phyloP scores from a whole-genome alignment of 2,888 invertebrate genomes.

The Odontocolon sp. region DNA sequence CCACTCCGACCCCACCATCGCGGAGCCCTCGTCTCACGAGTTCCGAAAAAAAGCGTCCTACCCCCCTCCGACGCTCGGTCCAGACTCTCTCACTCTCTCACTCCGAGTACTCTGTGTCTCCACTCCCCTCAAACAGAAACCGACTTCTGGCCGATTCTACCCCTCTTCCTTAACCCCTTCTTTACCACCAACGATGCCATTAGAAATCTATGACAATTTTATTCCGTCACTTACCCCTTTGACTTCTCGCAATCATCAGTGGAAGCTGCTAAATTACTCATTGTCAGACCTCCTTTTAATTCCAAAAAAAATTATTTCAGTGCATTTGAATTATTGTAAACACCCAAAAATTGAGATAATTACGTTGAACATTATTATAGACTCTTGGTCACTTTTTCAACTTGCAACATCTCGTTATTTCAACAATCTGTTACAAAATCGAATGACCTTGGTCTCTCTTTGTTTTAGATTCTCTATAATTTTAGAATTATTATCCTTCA shows the following conservation, averaged over 20 bases:
- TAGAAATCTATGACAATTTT: conserved; percentile 49
- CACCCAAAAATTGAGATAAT: no score
- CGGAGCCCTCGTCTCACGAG: conserved; percentile 28
- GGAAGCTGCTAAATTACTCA: background rate
- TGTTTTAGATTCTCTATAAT: no score
- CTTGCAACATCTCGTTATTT: no score
- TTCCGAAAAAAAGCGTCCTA: conserved; percentile 36
- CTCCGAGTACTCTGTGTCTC: conserved; percentile 38
- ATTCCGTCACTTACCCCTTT: conserved; percentile 64
- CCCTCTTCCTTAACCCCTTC: conserved; percentile 37
- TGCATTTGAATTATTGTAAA: no score
- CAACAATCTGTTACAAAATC: no score
- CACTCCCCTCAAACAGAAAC: conserved; percentile 28
- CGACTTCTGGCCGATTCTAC: conserved; percentile 41
- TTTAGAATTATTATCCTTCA: background rate
- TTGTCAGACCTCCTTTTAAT: background rate
- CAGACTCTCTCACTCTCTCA: conserved; percentile 33
- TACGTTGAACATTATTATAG: no score
- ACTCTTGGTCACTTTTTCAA: no score
- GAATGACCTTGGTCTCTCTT: no score
- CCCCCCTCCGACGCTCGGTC: conserved; percentile 50
- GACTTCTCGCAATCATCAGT: conserved; percentile 11
- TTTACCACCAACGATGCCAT: conserved; percentile 51
- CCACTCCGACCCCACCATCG: conserved; percentile 66
- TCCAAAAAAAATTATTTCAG: background rate